A percentile compares a stretch with the other conserved stretches of the same genome.
Evolutionary conservation across 1,140 invertebrate species (phyloP).

Genomic region (Eriocheir sinensis): DNA sequence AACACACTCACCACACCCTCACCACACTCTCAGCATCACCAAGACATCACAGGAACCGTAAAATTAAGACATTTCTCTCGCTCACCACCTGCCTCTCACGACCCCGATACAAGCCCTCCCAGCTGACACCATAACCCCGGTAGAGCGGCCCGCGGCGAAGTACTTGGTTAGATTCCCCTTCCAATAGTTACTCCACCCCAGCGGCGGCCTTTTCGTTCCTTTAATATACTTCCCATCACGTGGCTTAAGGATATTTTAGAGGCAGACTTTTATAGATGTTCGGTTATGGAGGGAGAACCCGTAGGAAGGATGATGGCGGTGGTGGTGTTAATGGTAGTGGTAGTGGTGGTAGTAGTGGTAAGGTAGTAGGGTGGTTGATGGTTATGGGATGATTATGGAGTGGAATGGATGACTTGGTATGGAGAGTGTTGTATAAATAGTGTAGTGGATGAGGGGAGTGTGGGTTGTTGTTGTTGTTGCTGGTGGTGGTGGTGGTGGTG

Average conservation of each 20-base stretch:
- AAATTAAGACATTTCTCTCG: conserved; percentile 25
- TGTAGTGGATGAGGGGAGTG: neutral
- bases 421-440: neutral
- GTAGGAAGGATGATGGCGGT: neutral
- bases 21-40: neutral
- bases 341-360: too few relatives aligned
- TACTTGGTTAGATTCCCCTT: neutral
- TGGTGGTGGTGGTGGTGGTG: neutral
- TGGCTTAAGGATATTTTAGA: neutral
- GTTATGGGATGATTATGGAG: neutral
- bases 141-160: neutral
- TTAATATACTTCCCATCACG: neutral
- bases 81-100: neutral
- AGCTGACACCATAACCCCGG: neutral
- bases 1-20: neutral
- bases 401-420: neutral
- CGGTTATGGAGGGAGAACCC: neutral
- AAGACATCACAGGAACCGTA: neutral
- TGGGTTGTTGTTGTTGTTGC: neutral
- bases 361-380: neutral
- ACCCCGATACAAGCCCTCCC: neutral
- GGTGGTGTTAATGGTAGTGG: neutral
- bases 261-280: neutral
- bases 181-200: neutral
- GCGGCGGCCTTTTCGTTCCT: neutral